Base-by-base conservation (phyloP, 1,140 invertebrate genomes). In the Scaptomyza pallida region DNA sequence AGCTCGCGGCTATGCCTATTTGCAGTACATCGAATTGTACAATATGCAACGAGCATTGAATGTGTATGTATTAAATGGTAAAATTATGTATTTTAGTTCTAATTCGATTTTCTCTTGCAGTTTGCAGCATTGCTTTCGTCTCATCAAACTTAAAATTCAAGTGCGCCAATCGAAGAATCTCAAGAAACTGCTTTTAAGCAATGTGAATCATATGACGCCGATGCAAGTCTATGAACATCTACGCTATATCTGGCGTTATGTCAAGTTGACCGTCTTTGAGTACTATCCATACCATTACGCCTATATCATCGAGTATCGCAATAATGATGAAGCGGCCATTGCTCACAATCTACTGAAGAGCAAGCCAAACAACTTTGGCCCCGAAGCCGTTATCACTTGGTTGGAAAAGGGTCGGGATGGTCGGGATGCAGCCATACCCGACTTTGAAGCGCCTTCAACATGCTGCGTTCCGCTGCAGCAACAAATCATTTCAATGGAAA, bases 1-100 rank as follows among this genome's bases (percentile, higher is more conserved):
- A 0, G 50, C 61, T 8, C 83, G 83, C 0, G 85, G 85, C 1
- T 89, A 47, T 44, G 83, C 83, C 13, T 89, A 72, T 6, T 40
- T 89, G 26, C 83, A 89, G 40, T 89, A 80, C 9, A 51, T 89
- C 0, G 56, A 76, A 15, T 33, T 16, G 19, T 5, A 5, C 0
- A 47, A 30, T 10, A 60, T 61, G n/a, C 2, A 17, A 54, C 75
- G 1, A 0, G 77, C 76, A 0, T 0, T 78, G 2, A 1, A 30
- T 5, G 5, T 13, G 77, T 79, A 15, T 44, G 64, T 45, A n/a
- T 37, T 3, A 1, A n/a, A 12, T n/a, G 3, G 33, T 2, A 37
- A n/a, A 9, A n/a, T 12, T 35, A 5, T 35, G 33, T n/a, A 1
- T 37, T 37, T 6, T 9, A 2, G 26, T 30, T 30, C 8, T 30